A percentile compares a stretch with the other conserved stretches of the same genome.
Evolutionary conservation across 2,113 vertebrate species (phyloP).

Genomic region (Daphoenositta chrysoptera): DNA sequence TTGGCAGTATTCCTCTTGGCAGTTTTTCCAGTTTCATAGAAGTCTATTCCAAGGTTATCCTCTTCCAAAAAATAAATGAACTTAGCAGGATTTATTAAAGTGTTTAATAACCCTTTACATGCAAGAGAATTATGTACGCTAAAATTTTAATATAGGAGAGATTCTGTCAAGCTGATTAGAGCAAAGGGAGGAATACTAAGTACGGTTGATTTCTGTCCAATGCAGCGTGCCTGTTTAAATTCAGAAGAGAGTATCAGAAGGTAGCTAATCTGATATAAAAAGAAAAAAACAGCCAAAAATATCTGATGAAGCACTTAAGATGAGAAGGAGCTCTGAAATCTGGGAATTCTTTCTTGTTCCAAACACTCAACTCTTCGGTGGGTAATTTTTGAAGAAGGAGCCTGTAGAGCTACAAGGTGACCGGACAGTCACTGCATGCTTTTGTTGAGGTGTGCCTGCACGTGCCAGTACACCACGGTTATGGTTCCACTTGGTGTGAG

Average conservation of each 20-base stretch:
- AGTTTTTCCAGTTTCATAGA: slow-evolving; percentile 22
- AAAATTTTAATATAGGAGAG: slow-evolving; percentile 5
- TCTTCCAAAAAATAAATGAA: slow-evolving; percentile 51
- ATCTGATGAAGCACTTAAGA: background rate
- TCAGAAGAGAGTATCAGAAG: background rate
- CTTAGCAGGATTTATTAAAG: slow-evolving; percentile 42
- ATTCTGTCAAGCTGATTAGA: slow-evolving; percentile 21
- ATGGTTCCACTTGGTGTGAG: background rate
- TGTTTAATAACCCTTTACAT: slow-evolving; percentile 29
- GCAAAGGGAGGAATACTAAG: background rate
- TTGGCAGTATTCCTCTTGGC: slow-evolving; percentile 42
- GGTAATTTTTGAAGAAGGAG: background rate
- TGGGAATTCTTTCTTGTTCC: background rate
- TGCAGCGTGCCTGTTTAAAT: background rate
- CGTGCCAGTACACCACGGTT: accelerated
- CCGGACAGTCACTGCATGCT: background rate
- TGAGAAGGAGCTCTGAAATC: background rate
- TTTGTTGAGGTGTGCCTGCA: background rate
- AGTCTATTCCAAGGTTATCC: slow-evolving; percentile 29
- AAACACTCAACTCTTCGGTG: background rate
- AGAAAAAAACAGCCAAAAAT: background rate
- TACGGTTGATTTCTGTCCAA: background rate
- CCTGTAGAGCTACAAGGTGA: background rate
- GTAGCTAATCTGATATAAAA: background rate
- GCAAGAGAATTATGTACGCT: background rate